Evolutionary conservation across 2,797 vertebrate species (phyloP).

Genomic region (Amniataba percoides): DNA sequence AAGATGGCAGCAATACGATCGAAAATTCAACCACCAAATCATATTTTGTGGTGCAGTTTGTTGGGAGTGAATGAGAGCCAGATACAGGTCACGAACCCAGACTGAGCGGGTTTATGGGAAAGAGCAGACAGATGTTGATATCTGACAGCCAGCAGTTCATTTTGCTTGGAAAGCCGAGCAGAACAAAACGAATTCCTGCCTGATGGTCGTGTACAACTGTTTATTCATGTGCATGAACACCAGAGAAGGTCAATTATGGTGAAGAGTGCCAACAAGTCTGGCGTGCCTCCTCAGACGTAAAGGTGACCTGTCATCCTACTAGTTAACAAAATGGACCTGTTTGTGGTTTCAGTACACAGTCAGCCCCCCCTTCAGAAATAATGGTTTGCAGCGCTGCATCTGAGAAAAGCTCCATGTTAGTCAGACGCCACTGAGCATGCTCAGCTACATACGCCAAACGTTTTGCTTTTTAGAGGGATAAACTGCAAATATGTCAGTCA

Average conservation of each 20-base stretch:
- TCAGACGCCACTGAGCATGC: background rate
- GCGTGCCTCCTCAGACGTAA: constrained; percentile 15
- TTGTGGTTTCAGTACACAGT: background rate
- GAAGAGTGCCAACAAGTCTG: constrained; percentile 6
- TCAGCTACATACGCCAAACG: background rate
- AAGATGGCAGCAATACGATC: background rate
- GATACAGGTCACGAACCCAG: background rate
- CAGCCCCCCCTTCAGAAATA: background rate
- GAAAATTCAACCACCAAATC: background rate
- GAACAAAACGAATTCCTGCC: constrained; percentile 16
- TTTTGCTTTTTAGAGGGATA: background rate
- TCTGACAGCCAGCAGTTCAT: constrained; percentile 8
- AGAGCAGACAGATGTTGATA: constrained; percentile 27
- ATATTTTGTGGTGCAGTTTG: background rate
- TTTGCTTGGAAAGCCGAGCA: constrained; percentile 27
- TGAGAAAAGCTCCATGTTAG: background rate
- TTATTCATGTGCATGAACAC: constrained; percentile 36
- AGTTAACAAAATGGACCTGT: constrained; percentile 17
- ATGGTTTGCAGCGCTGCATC: background rate
- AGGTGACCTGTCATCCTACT: constrained; percentile 44
- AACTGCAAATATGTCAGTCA: background rate
- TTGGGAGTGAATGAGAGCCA: background rate
- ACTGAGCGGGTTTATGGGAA: background rate
- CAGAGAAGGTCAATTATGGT: constrained; percentile 39
- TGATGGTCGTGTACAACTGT: constrained; percentile 16